A percentile compares a stretch with the other conserved stretches of the same genome.
Conservation (phyloP, 2,888 invertebrate species). For the Phalangium opilio region DNA sequence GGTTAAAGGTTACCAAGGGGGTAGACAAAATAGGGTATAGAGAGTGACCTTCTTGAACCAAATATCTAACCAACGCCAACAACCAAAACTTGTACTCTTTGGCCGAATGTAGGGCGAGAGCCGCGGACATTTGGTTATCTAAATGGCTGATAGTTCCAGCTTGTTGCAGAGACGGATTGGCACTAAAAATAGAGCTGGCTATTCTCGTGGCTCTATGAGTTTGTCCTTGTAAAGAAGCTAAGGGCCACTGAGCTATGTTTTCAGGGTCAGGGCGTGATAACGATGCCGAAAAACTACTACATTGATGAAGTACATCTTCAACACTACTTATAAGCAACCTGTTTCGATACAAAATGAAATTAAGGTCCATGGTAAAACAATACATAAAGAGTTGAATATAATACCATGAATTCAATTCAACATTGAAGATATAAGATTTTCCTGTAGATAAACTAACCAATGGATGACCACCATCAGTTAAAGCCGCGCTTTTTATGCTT, state of each 20-base stretch:
- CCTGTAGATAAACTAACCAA: slow-evolving; percentile 70
- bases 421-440: slow-evolving; percentile 65
- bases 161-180: slow-evolving; percentile 26
- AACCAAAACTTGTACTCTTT: slow-evolving; percentile 65
- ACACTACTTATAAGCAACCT: slow-evolving; percentile 46
- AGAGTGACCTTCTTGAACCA: slow-evolving; percentile 47
- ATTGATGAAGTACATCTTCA: slow-evolving; percentile 23
- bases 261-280: slow-evolving; percentile 13
- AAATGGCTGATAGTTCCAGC: slow-evolving; percentile 33
- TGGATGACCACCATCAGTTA: slow-evolving; percentile 57
- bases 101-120: slow-evolving; percentile 50
- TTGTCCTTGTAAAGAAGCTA: slow-evolving; percentile 19
- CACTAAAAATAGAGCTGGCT: slow-evolving; percentile 14
- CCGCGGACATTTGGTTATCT: slow-evolving; percentile 56
- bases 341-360: too few relatives aligned
- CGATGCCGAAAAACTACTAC: slow-evolving; percentile 28
- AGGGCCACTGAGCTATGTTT: slow-evolving; percentile 4
- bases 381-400: slow-evolving; percentile 2
- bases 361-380: too few relatives aligned
- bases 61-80: slow-evolving; percentile 40
- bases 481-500: slow-evolving; percentile 42
- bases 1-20: too few relatives aligned
- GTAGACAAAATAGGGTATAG: not conserved
- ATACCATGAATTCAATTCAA: slow-evolving; percentile 48
- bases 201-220: slow-evolving; percentile 18